A percentile compares a stretch with the other conserved stretches of the same genome.
These are phyloP conservation scores for Philaethria dido DNA, from an alignment of 2,888 invertebrate genomes.

Conservation along the genomic window DNA sequence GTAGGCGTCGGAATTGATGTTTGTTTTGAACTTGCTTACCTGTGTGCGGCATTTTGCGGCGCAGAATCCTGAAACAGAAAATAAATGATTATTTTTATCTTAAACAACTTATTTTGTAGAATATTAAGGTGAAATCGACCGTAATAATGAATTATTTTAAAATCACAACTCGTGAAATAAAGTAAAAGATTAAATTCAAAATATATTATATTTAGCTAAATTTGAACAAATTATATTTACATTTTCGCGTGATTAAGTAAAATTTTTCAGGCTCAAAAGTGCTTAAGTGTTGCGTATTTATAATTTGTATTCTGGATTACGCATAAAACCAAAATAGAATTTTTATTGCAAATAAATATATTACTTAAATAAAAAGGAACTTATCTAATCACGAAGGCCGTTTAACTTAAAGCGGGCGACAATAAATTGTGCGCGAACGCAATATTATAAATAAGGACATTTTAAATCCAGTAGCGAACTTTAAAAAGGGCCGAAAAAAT, in stretches of 20 bases:
- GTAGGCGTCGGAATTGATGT: slow-evolving; percentile 42
- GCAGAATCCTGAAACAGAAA: slow-evolving; percentile 48
- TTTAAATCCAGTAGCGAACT: slow-evolving; percentile 40
- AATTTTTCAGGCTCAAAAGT: slow-evolving; percentile 25
- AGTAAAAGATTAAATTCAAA: not conserved
- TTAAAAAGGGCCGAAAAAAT: slow-evolving; percentile 44
- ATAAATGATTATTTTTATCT: slow-evolving; percentile 34
- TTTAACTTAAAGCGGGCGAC: slow-evolving; percentile 34
- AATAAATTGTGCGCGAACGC: slow-evolving; percentile 40
- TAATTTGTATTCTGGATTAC: slow-evolving; percentile 26
- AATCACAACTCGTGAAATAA: not conserved
- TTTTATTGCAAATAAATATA: slow-evolving; percentile 34
- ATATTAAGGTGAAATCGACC: not conserved
- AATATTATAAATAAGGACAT: slow-evolving; percentile 41
- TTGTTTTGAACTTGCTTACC: slow-evolving; percentile 53
- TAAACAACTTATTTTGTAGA: slow-evolving; percentile 10
- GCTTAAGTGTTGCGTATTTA: slow-evolving; percentile 31
- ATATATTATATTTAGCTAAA: not conserved
- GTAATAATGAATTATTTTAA: not conserved
- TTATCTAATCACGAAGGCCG: slow-evolving; percentile 40
- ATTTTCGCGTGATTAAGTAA: slow-evolving; percentile 31
- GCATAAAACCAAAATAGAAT: slow-evolving; percentile 30
- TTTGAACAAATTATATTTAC: slow-evolving; percentile 8
- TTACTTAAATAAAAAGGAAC: slow-evolving; percentile 28
- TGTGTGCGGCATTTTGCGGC: slow-evolving; percentile 71